Base-by-base conservation (phyloP, 2,888 invertebrate genomes). In the Drosophila paranaensis region DNA sequence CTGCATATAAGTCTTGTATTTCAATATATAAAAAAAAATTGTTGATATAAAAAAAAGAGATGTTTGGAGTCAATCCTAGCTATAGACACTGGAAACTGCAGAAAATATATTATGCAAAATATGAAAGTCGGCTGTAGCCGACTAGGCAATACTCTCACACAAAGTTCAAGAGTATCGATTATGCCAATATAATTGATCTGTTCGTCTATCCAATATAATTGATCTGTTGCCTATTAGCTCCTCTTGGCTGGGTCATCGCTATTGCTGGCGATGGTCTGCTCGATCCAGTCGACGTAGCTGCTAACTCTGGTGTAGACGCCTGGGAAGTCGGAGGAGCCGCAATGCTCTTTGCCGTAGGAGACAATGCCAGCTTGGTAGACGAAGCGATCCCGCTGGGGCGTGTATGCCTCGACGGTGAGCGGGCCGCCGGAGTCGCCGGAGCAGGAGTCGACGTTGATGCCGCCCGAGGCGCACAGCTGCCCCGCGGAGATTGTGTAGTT, bases 401-500 rank as follows among this genome's bases (percentile, higher is more conserved):
- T 69, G 8, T 20, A 65, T 0, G 50, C 63, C 50, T 79, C 88
- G 3, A 63, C 57, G 46, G 89, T 85, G 3, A 95, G 91, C 0
- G 95, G 95, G 0, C 95, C 95, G 13, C 95, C 95, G 50, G 95
- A 95, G 79, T 95, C 95, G 1, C 95, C 95, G 13, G 93, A 83
- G 62, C 95, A 95, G 3, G 91, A 88, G 81, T 95, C 89, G 1
- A 83, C 60, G 3, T 67, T 68, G 0, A 39, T 0, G 6, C 73
- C 79, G 8, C 89, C 89, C 11, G 70, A 63, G 43, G 89, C 84
- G 16, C 84, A 85, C 6, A 85, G 13, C n/a, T 88, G 84, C 0
- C 60, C 60, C 0, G 60, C 46, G 14, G n/a, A 46, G 0, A 88
- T 14, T 0, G 0, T 0, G 30, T 33, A 58, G 9, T 46, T 20